A percentile compares a stretch with the other conserved stretches of the same genome.
These are phyloP conservation scores for Lycophotia porphyrea DNA, from an alignment of 2,888 invertebrate genomes.

Conservation along the genomic window DNA sequence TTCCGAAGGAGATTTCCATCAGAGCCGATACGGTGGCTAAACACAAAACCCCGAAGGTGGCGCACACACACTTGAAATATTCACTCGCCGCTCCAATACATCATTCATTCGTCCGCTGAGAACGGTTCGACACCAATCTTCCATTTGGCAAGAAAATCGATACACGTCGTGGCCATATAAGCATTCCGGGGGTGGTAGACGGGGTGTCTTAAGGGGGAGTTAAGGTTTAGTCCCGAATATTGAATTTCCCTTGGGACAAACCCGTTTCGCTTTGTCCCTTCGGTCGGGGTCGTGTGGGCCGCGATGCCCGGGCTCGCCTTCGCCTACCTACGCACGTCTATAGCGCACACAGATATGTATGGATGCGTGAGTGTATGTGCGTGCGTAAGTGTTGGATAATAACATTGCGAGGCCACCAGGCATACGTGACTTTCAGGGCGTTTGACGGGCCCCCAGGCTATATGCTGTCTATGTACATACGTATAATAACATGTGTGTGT, in stretches of 20 bases:
- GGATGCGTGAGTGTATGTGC: conserved; percentile 76
- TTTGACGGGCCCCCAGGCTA: conserved; percentile 87
- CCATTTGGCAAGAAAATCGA: conserved; percentile 91
- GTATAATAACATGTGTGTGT: conserved; percentile 73
- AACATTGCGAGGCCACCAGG: conserved; percentile 88
- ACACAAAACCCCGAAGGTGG: conserved; percentile 81
- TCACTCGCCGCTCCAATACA: conserved; percentile 88
- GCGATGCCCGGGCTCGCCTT: conserved; percentile 86
- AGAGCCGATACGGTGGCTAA: conserved; percentile 85
- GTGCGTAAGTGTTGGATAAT: conserved; percentile 89
- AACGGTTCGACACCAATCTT: conserved; percentile 90
- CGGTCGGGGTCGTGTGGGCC: conserved; percentile 89
- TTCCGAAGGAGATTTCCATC: conserved; percentile 85
- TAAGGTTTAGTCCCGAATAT: conserved; percentile 91
- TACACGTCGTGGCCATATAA: conserved; percentile 91
- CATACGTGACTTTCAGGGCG: conserved; percentile 89
- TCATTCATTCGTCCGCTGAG: conserved; percentile 90
- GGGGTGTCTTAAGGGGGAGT: conserved; percentile 90
- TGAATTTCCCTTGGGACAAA: conserved; percentile 91
- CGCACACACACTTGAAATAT: conserved; percentile 85
- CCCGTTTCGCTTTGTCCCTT: conserved; percentile 91
- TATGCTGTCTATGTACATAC: conserved; percentile 76
- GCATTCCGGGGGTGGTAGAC: conserved; percentile 90
- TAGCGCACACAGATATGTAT: conserved; percentile 67
- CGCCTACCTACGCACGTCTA: conserved; percentile 74